These are phyloP conservation scores for Anaspis maculata DNA, from an alignment of 2,888 invertebrate genomes.

Conservation along the genomic window DNA sequence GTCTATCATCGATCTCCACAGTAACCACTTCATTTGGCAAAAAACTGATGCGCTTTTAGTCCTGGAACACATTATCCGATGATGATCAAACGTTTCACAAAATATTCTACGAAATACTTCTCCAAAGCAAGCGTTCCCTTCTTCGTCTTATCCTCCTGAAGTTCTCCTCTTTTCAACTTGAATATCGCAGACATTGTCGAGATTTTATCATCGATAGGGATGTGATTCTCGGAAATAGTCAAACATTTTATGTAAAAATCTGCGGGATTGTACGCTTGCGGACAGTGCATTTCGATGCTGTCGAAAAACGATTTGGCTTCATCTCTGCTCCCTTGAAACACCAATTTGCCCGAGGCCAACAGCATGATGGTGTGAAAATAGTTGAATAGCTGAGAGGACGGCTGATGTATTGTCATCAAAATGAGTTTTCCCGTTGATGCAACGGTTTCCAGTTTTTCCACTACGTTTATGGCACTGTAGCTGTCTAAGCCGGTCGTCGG, in stretches of 20 bases:
- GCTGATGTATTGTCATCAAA: conserved; percentile 85
- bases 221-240: neutral
- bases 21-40: conserved; percentile 60
- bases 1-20: conserved; percentile 59
- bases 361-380: conserved; percentile 73
- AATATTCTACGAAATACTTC: too few relatives aligned
- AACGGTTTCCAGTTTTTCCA: conserved; percentile 58
- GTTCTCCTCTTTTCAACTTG: conserved; percentile 43
- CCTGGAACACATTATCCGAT: too few relatives aligned
- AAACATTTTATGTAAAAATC: conserved; percentile 70
- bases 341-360: conserved; percentile 67
- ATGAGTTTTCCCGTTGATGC: conserved; percentile 66
- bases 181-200: conserved; percentile 46
- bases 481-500: conserved; percentile 90
- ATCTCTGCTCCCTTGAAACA: conserved; percentile 68
- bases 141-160: neutral
- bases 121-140: too few relatives aligned
- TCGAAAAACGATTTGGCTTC: conserved; percentile 49
- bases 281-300: conserved; percentile 54
- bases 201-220: conserved; percentile 27
- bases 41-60: conserved; percentile 51
- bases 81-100: too few relatives aligned
- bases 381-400: conserved; percentile 77
- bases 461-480: conserved; percentile 74
- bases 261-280: conserved; percentile 73